These are phyloP conservation scores for Agonopterix subpropinquella DNA, from an alignment of 2,888 invertebrate species.

Conservation along the genomic window DNA sequence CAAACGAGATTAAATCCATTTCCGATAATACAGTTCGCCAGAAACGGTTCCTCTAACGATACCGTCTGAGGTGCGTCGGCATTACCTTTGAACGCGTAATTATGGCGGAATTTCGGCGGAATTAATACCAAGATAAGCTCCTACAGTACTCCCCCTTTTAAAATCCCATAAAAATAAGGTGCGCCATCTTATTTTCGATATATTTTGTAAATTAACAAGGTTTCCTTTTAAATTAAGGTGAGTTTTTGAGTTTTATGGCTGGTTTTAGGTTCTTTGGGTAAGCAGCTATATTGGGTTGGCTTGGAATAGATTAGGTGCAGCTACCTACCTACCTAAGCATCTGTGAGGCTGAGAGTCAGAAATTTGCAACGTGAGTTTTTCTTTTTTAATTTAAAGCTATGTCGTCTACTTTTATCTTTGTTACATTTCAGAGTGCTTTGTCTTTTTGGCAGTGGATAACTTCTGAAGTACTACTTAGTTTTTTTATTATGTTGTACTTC, in stretches of 20 bases:
- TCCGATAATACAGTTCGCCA: conserved; percentile 21
- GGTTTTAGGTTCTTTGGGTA: no score
- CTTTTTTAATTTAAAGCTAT: no score
- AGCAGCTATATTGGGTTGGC: no score
- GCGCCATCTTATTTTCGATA: conserved; percentile 30
- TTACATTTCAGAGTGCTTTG: no score
- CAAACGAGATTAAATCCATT: conserved; percentile 23
- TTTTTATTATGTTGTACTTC: no score
- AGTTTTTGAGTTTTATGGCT: not conserved
- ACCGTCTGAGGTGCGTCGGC: conserved; percentile 42
- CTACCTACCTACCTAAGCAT: no score
- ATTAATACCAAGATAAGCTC: conserved; percentile 64
- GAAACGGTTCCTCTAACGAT: conserved; percentile 35
- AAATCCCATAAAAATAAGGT: conserved; percentile 23
- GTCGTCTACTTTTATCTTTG: no score
- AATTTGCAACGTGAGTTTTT: no score
- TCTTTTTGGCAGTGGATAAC: no score
- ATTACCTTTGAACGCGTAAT: conserved; percentile 68
- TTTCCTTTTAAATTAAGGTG: conserved; percentile 9
- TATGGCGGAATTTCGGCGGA: conserved; percentile 59
- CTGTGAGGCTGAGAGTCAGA: no score
- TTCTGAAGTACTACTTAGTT: no score
- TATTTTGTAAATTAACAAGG: conserved; percentile 31
- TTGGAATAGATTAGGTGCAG: no score
- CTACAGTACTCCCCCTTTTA: conserved; percentile 23